These are phyloP conservation scores for Zaprionus africanus DNA, from an alignment of 1,140 invertebrate species.

Conservation along the genomic window DNA sequence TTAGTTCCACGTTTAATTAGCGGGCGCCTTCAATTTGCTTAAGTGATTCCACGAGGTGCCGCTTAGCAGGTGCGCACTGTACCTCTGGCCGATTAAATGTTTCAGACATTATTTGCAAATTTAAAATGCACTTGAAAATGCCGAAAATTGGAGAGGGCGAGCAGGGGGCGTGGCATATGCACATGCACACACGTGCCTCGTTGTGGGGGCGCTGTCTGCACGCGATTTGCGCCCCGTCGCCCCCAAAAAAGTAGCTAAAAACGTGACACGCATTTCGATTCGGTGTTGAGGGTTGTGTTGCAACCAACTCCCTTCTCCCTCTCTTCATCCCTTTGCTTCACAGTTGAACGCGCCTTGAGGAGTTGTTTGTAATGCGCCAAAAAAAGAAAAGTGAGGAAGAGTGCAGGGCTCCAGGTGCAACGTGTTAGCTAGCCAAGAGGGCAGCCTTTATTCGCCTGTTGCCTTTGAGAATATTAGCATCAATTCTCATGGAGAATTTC, in stretches of 20 bases:
- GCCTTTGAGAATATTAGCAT: conserved; percentile 49
- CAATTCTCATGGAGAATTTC: conserved; percentile 57
- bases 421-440: conserved; percentile 53
- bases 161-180: conserved; percentile 27
- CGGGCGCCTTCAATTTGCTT: conserved; percentile 6
- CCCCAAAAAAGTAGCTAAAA: conserved; percentile 69
- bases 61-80: conserved; percentile 25
- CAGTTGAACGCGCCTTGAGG: conserved; percentile 20
- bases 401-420: conserved; percentile 9
- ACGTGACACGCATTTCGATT: conserved; percentile 70
- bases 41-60: conserved; percentile 1
- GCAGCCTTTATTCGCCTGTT: conserved; percentile 20
- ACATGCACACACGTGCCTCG: conserved; percentile 63
- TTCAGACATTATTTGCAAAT: conserved; percentile 61
- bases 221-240: conserved; percentile 53
- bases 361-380: conserved; percentile 12
- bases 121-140: conserved; percentile 54
- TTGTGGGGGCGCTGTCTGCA: conserved; percentile 62
- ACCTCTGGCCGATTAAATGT: conserved; percentile 18
- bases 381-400: conserved; percentile 3
- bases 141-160: background rate
- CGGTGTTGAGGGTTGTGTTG: background rate
- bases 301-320: background rate
- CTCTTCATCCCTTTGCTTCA: too few species aligned
- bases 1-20: conserved; percentile 59